Conservation (phyloP, 1,140 invertebrate species). For the Brevipalpus yothersi region DNA sequence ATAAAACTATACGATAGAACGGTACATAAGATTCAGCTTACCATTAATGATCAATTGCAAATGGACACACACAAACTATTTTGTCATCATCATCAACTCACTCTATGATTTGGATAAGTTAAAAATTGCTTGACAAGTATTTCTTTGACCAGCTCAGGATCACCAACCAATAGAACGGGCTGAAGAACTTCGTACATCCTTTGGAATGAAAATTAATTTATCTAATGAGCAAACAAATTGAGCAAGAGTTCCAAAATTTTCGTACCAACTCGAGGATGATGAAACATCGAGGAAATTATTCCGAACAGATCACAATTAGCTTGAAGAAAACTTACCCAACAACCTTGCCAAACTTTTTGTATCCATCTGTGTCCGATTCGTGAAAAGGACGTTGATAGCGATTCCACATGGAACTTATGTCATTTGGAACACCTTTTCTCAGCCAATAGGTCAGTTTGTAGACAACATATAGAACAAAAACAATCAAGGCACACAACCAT, state of each 20-base stretch:
- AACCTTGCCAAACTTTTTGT: constrained; percentile 4
- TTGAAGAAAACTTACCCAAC: neutral
- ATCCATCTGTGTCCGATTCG: neutral
- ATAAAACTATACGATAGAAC: neutral
- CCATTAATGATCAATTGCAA: no score
- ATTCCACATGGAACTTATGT: neutral
- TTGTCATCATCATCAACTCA: neutral
- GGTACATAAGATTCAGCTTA: neutral
- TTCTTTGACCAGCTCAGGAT: constrained; percentile 15
- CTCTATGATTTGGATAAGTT: constrained; percentile 11
- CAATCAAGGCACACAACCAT: neutral
- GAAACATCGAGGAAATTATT: no score
- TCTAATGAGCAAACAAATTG: neutral
- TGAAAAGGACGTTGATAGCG: neutral
- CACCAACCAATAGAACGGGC: constrained; percentile 15
- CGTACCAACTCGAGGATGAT: no score
- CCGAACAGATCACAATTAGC: no score
- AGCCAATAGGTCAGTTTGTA: neutral
- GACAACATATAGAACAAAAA: neutral
- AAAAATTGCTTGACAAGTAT: constrained; percentile 17
- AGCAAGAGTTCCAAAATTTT: neutral
- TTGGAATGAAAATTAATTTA: neutral
- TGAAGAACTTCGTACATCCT: neutral
- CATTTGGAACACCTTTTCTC: neutral
- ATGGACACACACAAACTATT: neutral